These are phyloP conservation scores for Aythya fuligula DNA, from an alignment of 2,797 vertebrate genomes.

Conservation along the genomic window DNA sequence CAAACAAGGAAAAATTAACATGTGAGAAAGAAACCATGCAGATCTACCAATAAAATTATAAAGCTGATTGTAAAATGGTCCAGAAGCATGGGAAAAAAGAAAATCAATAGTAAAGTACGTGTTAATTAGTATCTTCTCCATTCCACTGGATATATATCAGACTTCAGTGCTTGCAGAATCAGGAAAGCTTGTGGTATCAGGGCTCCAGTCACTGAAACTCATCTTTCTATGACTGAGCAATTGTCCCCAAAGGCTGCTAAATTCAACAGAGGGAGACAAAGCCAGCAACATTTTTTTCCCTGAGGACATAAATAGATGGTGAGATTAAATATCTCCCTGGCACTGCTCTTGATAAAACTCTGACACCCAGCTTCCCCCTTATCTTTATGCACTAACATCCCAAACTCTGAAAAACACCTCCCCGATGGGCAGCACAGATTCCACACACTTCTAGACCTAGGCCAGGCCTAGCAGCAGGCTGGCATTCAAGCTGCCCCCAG, in stretches of 20 bases:
- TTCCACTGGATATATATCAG: neutral
- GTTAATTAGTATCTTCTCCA: conserved; percentile 32
- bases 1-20: neutral
- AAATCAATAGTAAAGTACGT: conserved; percentile 33
- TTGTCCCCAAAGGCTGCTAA: neutral
- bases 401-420: neutral
- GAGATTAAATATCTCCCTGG: neutral
- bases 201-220: neutral
- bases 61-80: conserved; percentile 16
- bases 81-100: conserved; percentile 1
- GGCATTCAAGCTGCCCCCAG: neutral
- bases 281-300: neutral
- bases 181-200: neutral
- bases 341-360: neutral
- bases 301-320: neutral
- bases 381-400: neutral
- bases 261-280: conserved; percentile 12
- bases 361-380: neutral
- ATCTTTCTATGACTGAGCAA: conserved; percentile 1
- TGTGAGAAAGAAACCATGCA: neutral
- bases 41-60: neutral
- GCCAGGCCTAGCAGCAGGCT: neutral
- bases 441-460: neutral
- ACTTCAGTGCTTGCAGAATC: neutral
- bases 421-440: accelerated